These are phyloP conservation scores for Gasterosteus aculeatus DNA, from an alignment of 2,113 vertebrate species.

Conservation along the genomic window DNA sequence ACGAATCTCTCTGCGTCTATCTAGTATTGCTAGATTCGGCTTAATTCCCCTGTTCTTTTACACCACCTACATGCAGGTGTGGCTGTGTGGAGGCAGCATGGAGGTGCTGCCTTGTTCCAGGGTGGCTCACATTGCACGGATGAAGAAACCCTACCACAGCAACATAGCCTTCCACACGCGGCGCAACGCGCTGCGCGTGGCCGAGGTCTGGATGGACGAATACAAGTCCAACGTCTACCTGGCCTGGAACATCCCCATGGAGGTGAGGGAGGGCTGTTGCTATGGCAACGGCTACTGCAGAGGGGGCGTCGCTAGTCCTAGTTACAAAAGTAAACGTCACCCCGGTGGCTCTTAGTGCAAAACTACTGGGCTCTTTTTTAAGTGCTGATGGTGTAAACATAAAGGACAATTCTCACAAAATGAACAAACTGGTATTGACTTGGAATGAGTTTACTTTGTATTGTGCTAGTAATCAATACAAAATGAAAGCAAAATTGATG, in stretches of 20 bases:
- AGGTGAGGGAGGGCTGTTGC: constrained; percentile 80
- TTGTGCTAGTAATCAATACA: background rate
- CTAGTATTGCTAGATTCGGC: background rate
- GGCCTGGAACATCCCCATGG: constrained; percentile 96
- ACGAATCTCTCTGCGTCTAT: background rate
- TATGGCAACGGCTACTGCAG: background rate
- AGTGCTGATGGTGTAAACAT: background rate
- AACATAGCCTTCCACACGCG: constrained; percentile 96
- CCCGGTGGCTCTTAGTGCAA: background rate
- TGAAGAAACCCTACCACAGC: constrained; percentile 95
- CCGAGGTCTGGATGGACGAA: constrained; percentile 98
- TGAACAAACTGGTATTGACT: background rate
- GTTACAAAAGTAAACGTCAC: background rate
- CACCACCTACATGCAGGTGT: constrained; percentile 82
- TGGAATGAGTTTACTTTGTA: background rate
- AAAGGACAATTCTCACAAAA: background rate
- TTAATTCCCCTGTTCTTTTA: background rate
- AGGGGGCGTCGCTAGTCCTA: too few relatives aligned
- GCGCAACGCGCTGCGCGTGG: constrained; percentile 93
- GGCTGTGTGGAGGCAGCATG: constrained; percentile 98
- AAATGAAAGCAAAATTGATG: background rate
- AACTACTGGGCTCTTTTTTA: background rate
- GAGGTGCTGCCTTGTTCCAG: constrained; percentile 96
- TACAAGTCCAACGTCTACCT: constrained; percentile 96
- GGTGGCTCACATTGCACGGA: constrained; percentile 94